These are phyloP conservation scores for Cheumatopsyche charites DNA, from an alignment of 1,140 invertebrate species.

Conservation along the genomic window DNA sequence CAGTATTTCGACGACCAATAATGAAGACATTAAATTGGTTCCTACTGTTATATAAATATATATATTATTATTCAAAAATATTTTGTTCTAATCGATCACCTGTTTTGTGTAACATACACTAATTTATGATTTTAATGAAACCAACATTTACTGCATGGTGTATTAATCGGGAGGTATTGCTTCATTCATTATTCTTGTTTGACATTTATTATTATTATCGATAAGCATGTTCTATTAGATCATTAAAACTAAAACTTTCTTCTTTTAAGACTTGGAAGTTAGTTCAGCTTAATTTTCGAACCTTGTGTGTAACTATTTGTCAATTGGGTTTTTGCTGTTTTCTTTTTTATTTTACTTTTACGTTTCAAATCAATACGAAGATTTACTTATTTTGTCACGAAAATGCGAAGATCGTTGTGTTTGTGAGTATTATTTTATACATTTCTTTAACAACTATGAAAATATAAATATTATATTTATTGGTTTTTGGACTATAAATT, in stretches of 20 bases:
- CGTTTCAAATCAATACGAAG: constrained; percentile 5
- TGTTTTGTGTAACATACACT: constrained; percentile 36
- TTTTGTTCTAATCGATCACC: constrained; percentile 28
- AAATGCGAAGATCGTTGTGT: constrained; percentile 23
- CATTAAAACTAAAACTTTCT: constrained; percentile 41
- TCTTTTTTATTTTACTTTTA: constrained; percentile 2
- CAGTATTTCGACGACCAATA: neutral
- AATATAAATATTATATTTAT: neutral
- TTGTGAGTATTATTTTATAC: constrained; percentile 41
- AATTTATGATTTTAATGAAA: constrained; percentile 29
- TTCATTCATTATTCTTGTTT: constrained; percentile 48
- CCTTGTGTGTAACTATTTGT: constrained; percentile 45
- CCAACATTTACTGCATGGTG: constrained; percentile 44
- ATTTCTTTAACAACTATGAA: constrained; percentile 21
- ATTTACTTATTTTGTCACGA: constrained; percentile 5
- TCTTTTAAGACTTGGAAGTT: constrained; percentile 43
- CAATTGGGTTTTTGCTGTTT: constrained; percentile 40
- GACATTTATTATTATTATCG: constrained; percentile 46
- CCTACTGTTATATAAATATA: constrained; percentile 1
- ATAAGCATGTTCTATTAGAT: constrained; percentile 48
- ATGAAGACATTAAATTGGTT: constrained; percentile 3
- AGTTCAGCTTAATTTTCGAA: constrained; percentile 46
- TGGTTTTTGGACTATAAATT: no score
- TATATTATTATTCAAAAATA: no score
- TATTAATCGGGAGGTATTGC: constrained; percentile 47